These are phyloP conservation scores for Paratrypauchen microcephalus DNA, from an alignment of 2,797 vertebrate species.

Conservation along the genomic window DNA sequence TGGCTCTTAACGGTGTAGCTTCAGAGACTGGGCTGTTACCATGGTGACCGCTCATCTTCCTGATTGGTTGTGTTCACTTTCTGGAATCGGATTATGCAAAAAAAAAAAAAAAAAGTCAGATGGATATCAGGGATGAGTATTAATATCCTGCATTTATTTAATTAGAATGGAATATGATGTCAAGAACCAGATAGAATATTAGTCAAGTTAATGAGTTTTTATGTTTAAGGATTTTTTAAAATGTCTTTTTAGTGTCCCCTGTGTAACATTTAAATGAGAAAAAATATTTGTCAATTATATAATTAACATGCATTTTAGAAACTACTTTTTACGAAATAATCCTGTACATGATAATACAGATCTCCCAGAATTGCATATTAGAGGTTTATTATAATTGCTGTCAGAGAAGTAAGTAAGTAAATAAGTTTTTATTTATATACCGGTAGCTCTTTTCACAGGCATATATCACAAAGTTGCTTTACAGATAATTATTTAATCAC, in stretches of 20 bases:
- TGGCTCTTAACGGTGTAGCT: slow-evolving; percentile 55
- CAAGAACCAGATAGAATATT: not conserved
- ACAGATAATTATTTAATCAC: too few species aligned
- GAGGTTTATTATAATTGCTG: not conserved
- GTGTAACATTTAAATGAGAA: too few species aligned
- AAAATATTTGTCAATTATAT: too few species aligned
- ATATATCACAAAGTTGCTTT: too few species aligned
- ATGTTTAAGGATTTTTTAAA: too few species aligned
- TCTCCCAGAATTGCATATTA: not conserved
- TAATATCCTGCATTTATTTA: not conserved
- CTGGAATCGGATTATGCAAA: not conserved
- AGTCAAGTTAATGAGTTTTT: too few species aligned
- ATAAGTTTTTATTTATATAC: too few species aligned
- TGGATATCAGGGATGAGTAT: not conserved
- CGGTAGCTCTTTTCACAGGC: too few species aligned
- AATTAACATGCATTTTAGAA: not conserved
- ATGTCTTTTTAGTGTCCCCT: too few species aligned
- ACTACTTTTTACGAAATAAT: not conserved
- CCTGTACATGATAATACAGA: not conserved
- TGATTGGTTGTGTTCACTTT: slow-evolving; percentile 27
- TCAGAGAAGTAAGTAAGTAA: not conserved
- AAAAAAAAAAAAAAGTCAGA: not conserved
- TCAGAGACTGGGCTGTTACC: slow-evolving; percentile 65
- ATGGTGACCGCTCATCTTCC: slow-evolving; percentile 71
- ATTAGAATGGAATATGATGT: not conserved